phyloP scores from a whole-genome alignment of 23 tunicate genomes.

The Ascidia mentula region DNA sequence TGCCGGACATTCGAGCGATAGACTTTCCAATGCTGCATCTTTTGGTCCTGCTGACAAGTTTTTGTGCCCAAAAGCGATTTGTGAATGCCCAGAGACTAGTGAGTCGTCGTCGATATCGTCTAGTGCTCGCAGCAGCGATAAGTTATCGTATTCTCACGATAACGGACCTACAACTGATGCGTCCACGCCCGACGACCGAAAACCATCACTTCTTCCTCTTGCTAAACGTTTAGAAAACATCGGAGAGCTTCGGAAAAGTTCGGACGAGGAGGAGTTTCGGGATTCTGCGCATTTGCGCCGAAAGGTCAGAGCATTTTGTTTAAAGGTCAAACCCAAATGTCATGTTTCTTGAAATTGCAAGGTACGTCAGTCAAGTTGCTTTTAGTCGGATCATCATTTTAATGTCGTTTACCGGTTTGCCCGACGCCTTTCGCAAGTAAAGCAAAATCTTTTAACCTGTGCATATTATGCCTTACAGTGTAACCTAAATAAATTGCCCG shows the following conservation, averaged over 20 bases:
- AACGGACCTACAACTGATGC: neutral
- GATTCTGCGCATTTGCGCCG: neutral
- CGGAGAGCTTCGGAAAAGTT: slow-evolving; percentile 6
- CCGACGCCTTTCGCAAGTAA: too few relatives aligned
- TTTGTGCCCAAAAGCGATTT: slow-evolving; percentile 1
- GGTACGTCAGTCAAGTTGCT: too few relatives aligned
- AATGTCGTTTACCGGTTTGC: too few relatives aligned
- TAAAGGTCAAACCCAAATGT: too few relatives aligned
- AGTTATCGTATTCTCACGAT: slow-evolving; percentile 4
- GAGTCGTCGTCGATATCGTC: slow-evolving; percentile 4
- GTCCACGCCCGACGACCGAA: neutral
- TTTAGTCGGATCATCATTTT: too few relatives aligned
- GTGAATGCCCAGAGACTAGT: neutral
- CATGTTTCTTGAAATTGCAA: too few relatives aligned
- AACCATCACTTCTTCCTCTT: neutral
- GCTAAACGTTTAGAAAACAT: neutral
- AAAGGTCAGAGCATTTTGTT: neutral
- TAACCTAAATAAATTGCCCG: too few relatives aligned
- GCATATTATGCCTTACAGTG: too few relatives aligned
- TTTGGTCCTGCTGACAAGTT: neutral
- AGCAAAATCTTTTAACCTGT: too few relatives aligned
- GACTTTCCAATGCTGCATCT: neutral
- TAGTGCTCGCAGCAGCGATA: neutral
- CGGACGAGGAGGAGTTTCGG: neutral
- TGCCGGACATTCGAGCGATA: neutral